Base-by-base conservation (phyloP, 2,888 invertebrate species). In the Leistus spinibarbis region DNA sequence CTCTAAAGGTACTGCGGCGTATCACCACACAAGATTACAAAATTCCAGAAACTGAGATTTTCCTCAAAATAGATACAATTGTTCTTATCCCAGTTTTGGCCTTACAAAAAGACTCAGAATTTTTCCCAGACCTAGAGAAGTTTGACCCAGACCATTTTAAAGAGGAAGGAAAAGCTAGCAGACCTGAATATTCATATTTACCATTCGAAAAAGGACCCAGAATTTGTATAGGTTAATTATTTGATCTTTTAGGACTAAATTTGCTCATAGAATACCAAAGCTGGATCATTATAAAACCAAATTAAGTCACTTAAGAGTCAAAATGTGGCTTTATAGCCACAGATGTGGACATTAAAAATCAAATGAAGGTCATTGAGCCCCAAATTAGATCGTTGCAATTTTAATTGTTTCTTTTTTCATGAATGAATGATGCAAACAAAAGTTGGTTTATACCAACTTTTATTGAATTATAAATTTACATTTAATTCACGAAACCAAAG, bases 71-170 rank as follows among this genome's bases (percentile, higher is more conserved):
- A 10, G 80, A 79, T 4, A 76, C 78, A 0, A 57, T 68, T 17
- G 76, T 82, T 5, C 19, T 78, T 0, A 79, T 83, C 10, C 80
- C 82, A 4, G 77, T 79, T n/a, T 74, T 75, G 62, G 80, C 79
- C 22, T 76, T 84, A 60, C 84, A 84, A 71, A 79, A 80, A 17
- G 83, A 83, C 76, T 79, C 81, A 2, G 77, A 81, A 23, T 80
- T 81, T 67, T 84, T 80, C 64, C 87, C 89, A 0, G 86, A 91
- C 2, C 91, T 91, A 0, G 86, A 88, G 0, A 85, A 85, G 23
- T 91, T 90, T 76, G 86, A 87, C 60, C 90, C 90, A 0, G 89
- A 90, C 17, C 85, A 90, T 76, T 91, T 90, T 81, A 81, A 86
- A 0, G 83, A 85, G 2, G 86, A 87, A 60, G 86, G 86, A 16